These are phyloP conservation scores for Zaprionus nigranus DNA, from an alignment of 1,140 invertebrate genomes.

Conservation along the genomic window DNA sequence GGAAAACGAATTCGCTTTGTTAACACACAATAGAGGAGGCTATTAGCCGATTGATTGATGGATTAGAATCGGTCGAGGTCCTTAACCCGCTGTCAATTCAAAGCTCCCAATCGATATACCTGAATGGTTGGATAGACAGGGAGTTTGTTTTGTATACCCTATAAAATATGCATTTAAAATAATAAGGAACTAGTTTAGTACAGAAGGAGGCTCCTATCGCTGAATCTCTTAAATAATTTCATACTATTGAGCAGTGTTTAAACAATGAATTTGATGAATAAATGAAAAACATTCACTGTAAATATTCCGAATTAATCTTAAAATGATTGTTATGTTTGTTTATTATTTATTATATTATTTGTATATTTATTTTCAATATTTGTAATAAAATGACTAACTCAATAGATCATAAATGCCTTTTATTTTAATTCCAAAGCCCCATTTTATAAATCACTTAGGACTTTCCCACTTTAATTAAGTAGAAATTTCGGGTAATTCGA, in stretches of 20 bases:
- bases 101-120: conserved; percentile 18
- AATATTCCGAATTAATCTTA: no score
- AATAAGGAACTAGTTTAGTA: neutral
- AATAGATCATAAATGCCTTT: no score
- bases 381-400: no score
- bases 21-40: conserved; percentile 32
- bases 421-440: neutral
- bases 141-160: neutral
- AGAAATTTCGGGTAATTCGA: neutral
- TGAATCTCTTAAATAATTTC: neutral
- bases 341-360: no score
- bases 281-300: no score
- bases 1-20: conserved; percentile 8
- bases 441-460: conserved; percentile 1
- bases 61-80: conserved; percentile 5
- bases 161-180: neutral
- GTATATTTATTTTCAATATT: no score
- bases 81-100: conserved; percentile 26
- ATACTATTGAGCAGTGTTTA: no score
- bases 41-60: conserved; percentile 18
- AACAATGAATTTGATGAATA: no score
- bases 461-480: conserved; percentile 5
- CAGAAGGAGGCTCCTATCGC: neutral
- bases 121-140: neutral
- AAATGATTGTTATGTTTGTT: no score